Conservation (phyloP, 1,140 invertebrate genomes). For the Hyphantria cunea region DNA sequence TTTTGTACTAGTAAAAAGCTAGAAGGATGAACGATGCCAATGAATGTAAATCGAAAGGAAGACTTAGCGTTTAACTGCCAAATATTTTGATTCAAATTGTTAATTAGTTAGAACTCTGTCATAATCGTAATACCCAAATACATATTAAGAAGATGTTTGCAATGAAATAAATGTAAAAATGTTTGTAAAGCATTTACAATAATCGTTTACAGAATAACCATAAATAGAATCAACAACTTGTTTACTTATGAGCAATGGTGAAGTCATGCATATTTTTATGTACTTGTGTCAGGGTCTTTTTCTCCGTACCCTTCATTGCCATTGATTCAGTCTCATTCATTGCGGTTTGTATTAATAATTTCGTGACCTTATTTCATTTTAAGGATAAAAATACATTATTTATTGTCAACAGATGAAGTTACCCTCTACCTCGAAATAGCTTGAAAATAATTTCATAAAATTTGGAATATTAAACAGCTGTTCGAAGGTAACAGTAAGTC, state of each 20-base stretch:
- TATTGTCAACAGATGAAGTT: slow-evolving; percentile 3
- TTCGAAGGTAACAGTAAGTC: too few relatives aligned
- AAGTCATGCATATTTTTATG: slow-evolving; percentile 37
- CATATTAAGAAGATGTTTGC: slow-evolving; percentile 3
- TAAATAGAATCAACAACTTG: slow-evolving; percentile 17
- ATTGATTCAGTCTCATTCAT: slow-evolving; percentile 33
- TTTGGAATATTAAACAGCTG: not conserved
- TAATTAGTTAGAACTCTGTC: too few relatives aligned
- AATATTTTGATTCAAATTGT: too few relatives aligned
- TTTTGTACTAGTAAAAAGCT: too few relatives aligned
- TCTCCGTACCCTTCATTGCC: slow-evolving; percentile 33
- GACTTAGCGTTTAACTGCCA: too few relatives aligned
- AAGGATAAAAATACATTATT: slow-evolving; percentile 7
- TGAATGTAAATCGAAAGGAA: too few relatives aligned
- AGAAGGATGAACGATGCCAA: too few relatives aligned
- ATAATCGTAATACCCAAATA: not conserved
- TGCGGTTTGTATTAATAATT: slow-evolving; percentile 8
- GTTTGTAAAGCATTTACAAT: slow-evolving; percentile 15
- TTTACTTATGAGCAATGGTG: slow-evolving; percentile 21
- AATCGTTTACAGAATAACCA: slow-evolving; percentile 10
- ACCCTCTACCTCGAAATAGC: not conserved
- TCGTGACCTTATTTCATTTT: slow-evolving; percentile 6
- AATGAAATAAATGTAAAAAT: not conserved
- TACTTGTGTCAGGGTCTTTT: slow-evolving; percentile 33
- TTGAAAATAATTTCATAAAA: not conserved